Conservation (phyloP, 1,140 invertebrate genomes). For the Thereuonema tuberculata region DNA sequence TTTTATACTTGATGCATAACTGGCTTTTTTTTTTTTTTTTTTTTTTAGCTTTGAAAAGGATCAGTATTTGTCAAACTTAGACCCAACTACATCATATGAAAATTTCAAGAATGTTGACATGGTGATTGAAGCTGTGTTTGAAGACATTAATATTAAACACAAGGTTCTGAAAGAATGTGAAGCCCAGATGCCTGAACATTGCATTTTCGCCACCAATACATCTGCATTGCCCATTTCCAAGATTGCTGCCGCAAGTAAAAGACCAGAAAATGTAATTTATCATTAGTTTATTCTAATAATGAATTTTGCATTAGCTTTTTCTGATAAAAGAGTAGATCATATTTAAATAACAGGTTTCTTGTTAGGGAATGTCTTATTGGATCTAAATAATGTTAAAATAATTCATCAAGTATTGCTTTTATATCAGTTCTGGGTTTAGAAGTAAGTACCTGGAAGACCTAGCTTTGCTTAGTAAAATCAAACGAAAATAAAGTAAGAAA, state of each 20-base stretch:
- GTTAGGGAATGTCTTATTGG: too few relatives aligned
- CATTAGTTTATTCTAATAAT: too few relatives aligned
- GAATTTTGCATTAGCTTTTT: conserved; percentile 26
- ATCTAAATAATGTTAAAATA: too few relatives aligned
- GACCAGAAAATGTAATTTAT: conserved; percentile 74
- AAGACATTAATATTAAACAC: conserved; percentile 92
- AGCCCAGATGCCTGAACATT: conserved; percentile 67
- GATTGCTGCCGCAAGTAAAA: conserved; percentile 78
- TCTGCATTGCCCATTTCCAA: conserved; percentile 93
- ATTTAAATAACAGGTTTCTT: conserved; percentile 6
- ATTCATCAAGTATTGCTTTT: too few relatives aligned
- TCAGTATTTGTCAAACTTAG: conserved; percentile 57
- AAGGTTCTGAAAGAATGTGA: conserved; percentile 94
- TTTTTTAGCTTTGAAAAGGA: conserved; percentile 59
- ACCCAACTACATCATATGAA: conserved; percentile 69
- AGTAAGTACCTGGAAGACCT: too few relatives aligned
- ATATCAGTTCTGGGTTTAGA: too few relatives aligned
- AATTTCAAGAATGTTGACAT: conserved; percentile 79
- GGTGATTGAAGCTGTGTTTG: conserved; percentile 98
- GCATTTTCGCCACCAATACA: conserved; percentile 94
- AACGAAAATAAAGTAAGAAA: too few relatives aligned
- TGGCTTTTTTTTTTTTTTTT: conserved; percentile 25
- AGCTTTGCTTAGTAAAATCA: too few relatives aligned
- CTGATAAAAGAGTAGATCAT: conserved; percentile 4
- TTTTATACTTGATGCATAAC: too few relatives aligned